A percentile compares a stretch with the other conserved stretches of the same genome.
Conservation (phyloP, 2,113 vertebrate genomes). For the Stomatorhinus ivindoensis region DNA sequence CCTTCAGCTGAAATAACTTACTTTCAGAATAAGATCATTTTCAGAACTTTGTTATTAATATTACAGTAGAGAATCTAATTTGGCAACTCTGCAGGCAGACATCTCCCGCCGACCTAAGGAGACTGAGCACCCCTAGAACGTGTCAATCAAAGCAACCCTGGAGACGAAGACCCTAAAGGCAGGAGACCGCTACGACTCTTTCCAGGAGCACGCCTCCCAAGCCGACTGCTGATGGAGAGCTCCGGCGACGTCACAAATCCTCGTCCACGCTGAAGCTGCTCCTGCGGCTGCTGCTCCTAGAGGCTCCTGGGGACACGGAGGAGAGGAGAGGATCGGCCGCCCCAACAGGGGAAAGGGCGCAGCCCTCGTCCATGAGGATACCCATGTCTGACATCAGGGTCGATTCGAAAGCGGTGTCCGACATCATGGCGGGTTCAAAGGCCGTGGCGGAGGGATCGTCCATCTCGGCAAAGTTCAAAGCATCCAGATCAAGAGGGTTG, state of each 20-base stretch:
- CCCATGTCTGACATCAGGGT: conserved; percentile 49
- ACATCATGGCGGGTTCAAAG: conserved; percentile 53
- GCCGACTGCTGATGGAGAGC: not conserved
- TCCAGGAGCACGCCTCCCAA: not conserved
- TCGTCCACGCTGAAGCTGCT: conserved; percentile 84
- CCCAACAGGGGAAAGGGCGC: conserved; percentile 50
- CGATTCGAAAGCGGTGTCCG: conserved; percentile 24
- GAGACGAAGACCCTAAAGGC: not conserved
- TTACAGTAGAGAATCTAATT: not conserved
- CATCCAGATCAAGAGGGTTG: conserved; percentile 59
- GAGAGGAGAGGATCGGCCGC: conserved; percentile 69
- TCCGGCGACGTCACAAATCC: conserved; percentile 54
- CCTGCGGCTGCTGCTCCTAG: conserved; percentile 72
- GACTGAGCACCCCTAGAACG: not conserved
- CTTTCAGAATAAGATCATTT: not conserved
- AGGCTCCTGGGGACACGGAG: conserved; percentile 68
- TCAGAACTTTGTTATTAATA: not conserved
- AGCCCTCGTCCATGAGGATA: conserved; percentile 75
- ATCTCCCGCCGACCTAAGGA: not conserved
- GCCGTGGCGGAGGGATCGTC: conserved; percentile 51
- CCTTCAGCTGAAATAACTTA: not conserved
- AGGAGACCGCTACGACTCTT: not conserved
- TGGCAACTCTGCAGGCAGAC: not conserved
- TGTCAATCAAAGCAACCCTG: not conserved
- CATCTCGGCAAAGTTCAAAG: conserved; percentile 64